These are phyloP conservation scores for Vulpes vulpes DNA, from an alignment of 2,113 vertebrate species.

Conservation along the genomic window DNA sequence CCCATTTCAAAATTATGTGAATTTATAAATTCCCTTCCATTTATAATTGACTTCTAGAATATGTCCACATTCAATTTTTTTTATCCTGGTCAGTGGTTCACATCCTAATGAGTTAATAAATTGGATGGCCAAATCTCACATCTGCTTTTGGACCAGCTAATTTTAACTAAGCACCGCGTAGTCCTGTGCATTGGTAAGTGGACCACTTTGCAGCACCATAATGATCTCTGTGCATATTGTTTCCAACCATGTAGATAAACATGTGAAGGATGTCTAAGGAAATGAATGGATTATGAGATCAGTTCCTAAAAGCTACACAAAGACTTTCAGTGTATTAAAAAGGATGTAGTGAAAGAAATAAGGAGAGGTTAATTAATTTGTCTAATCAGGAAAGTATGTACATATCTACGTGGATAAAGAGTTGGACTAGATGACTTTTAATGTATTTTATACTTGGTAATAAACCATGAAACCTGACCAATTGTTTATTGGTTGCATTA, in stretches of 20 bases:
- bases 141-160: neutral
- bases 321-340: neutral
- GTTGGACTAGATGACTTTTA: neutral
- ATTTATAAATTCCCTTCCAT: neutral
- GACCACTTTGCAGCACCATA: neutral
- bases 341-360: neutral
- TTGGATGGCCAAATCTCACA: neutral
- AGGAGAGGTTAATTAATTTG: constrained; percentile 12
- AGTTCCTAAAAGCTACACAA: neutral
- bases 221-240: neutral
- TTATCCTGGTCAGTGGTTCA: neutral
- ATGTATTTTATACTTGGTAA: neutral
- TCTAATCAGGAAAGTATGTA: constrained; percentile 18
- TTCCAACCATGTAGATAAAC: neutral
- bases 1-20: neutral
- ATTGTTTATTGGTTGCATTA: neutral
- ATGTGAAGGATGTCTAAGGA: neutral
- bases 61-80: neutral
- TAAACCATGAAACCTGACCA: neutral
- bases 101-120: neutral
- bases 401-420: neutral
- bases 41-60: neutral
- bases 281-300: neutral
- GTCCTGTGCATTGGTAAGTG: neutral
- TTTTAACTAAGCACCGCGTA: neutral